Base-by-base conservation (phyloP, 1,140 invertebrate genomes). In the Colletes gigas region DNA sequence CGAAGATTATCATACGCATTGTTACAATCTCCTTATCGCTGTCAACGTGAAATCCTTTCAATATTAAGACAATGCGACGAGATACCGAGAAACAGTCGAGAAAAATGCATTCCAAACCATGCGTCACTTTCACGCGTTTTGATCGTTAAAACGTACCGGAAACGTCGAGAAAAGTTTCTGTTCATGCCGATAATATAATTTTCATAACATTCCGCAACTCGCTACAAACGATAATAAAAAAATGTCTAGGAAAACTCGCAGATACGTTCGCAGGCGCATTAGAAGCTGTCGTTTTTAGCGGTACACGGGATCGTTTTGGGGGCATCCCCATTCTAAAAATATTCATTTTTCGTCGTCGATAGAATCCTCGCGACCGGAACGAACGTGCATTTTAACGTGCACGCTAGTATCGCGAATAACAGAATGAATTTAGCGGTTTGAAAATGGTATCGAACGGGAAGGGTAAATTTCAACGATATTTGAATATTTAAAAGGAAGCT, bases 401-500 rank as follows among this genome's bases (percentile, higher is more conserved):
- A 41, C 0, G 84, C 60, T 69, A 76, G 62, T 81, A 67, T 82
- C 70, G 63, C 21, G 15, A 21, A 12, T 59, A 30, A 63, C 74
- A 73, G 74, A 70, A 70, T 82, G 50, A 60, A 68, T 84, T 59
- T 68, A 12, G 82, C 54, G 8, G 55, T 10, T 19, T 19, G 47
- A 65, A 9, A 30, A 57, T 70, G 80, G 75, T 73, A 67, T 57
- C 21, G 57, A 68, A 81, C 41, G 39, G 59, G 69, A 50, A 50
- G 55, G 69, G 66, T 70, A 59, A 55, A 62, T 72, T 55, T 78
- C 67, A 39, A 14, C n/a, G 57, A 50, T 21, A 21, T 86, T 81
- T 81, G 55, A 88, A 84, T 83, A 88, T 89, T 89, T 85, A 68
- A 86, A 84, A 86, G 84, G 82, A 85, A 83, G 84, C 79, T 85